Percentiles rank a stretch among this genome's conserved stretches.
Conservation (phyloP, 2,888 invertebrate genomes). For the Epinotia ramella region DNA sequence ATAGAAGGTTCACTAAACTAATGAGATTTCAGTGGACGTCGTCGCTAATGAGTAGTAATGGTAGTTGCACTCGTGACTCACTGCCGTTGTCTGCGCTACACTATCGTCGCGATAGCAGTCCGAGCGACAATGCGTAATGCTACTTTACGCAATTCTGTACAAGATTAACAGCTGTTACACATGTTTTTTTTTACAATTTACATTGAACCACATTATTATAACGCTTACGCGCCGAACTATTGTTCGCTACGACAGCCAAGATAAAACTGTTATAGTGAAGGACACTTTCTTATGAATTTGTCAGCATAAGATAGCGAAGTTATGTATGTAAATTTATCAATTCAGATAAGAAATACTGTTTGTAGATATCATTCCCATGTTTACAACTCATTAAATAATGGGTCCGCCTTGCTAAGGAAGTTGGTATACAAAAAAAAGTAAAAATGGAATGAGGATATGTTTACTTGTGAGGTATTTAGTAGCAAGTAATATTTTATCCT, state of each 20-base stretch:
- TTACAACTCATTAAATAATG: constrained; percentile 44
- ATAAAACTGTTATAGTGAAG: constrained; percentile 73
- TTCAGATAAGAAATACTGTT: constrained; percentile 77
- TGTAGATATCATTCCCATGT: constrained; percentile 69
- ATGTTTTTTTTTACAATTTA: constrained; percentile 36
- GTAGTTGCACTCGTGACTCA: constrained; percentile 79
- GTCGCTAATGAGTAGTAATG: constrained; percentile 79
- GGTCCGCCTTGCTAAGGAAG: constrained; percentile 10
- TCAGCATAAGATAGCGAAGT: constrained; percentile 72
- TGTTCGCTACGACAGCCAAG: constrained; percentile 64
- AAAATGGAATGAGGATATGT: constrained; percentile 15
- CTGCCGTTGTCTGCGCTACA: constrained; percentile 70
- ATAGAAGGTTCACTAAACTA: constrained; percentile 80
- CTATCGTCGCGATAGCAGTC: constrained; percentile 53
- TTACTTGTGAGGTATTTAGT: background rate
- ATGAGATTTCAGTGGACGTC: constrained; percentile 81
- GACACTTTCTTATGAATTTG: constrained; percentile 74
- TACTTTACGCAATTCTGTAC: constrained; percentile 57
- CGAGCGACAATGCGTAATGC: constrained; percentile 48
- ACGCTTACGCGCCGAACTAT: constrained; percentile 56
- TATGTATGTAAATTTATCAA: constrained; percentile 80
- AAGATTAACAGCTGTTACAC: constrained; percentile 54
- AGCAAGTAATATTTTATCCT: constrained; percentile 5
- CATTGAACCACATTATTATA: constrained; percentile 28
- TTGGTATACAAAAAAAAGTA: background rate